Evolutionary conservation across 2,888 invertebrate genomes (phyloP).

Genomic region (Sphaerophoria taeniata): DNA sequence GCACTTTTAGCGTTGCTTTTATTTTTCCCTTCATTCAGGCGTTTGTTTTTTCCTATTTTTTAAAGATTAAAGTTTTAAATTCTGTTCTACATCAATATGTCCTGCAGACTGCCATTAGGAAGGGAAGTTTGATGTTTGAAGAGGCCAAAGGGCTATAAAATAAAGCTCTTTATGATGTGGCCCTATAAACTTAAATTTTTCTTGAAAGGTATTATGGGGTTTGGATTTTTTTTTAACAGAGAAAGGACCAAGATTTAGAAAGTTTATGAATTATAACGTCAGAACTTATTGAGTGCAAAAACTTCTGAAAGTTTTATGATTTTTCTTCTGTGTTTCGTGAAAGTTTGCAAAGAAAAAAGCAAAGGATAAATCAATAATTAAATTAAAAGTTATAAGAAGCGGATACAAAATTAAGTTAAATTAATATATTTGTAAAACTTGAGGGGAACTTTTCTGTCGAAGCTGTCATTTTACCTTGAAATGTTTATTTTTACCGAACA

Average conservation of each 20-base stretch:
- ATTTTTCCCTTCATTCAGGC: conserved; percentile 23
- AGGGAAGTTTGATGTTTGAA: not conserved
- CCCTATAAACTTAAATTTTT: conserved; percentile 67
- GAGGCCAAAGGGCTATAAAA: conserved; percentile 3
- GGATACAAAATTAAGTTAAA: not conserved
- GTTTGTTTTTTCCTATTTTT: conserved; percentile 8
- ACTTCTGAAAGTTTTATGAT: not conserved
- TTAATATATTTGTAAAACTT: not conserved
- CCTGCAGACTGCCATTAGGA: not conserved
- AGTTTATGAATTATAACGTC: conserved; percentile 2
- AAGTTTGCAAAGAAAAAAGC: conserved; percentile 21
- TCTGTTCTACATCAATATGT: conserved; percentile 27
- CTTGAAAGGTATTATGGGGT: conserved; percentile 61
- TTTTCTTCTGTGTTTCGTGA: conserved; percentile 21
- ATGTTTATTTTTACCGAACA: not conserved
- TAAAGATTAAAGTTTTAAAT: conserved; percentile 56
- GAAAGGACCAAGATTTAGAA: conserved; percentile 7
- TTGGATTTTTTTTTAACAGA: conserved; percentile 32
- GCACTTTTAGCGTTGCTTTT: conserved; percentile 60
- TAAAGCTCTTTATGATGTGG: conserved; percentile 63
- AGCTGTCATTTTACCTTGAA: not conserved
- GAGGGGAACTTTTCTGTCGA: not conserved
- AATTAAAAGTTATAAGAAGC: not conserved
- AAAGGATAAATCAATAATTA: conserved; percentile 33
- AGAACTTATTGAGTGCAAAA: not conserved